Conservation (phyloP, 2,888 invertebrate genomes). For the Leistus spinibarbis region DNA sequence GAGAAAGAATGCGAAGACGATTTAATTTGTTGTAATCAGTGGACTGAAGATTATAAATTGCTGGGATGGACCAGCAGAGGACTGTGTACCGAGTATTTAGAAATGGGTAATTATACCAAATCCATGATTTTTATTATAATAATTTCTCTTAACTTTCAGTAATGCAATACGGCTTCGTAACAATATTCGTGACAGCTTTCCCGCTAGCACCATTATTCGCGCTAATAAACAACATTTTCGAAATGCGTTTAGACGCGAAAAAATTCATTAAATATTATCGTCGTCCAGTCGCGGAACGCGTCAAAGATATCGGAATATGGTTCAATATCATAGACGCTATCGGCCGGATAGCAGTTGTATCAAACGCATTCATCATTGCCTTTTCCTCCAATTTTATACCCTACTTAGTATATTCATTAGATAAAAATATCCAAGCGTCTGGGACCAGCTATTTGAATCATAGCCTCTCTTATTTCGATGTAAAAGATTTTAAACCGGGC, state of each 20-base stretch:
- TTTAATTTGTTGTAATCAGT: constrained; percentile 65
- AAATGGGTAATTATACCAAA: constrained; percentile 70
- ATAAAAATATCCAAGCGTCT: constrained; percentile 45
- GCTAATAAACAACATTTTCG: constrained; percentile 79
- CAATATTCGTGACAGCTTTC: constrained; percentile 85
- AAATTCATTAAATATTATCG: constrained; percentile 78
- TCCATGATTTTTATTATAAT: background rate
- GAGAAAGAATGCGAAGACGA: constrained; percentile 55
- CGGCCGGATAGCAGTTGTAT: constrained; percentile 75
- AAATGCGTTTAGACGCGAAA: constrained; percentile 82
- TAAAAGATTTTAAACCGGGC: constrained; percentile 63
- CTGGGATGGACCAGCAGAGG: constrained; percentile 68
- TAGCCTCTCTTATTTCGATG: constrained; percentile 70
- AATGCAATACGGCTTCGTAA: constrained; percentile 85
- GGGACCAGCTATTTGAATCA: constrained; percentile 72
- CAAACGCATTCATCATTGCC: constrained; percentile 79
- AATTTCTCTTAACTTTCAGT: constrained; percentile 60
- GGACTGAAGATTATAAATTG: constrained; percentile 77
- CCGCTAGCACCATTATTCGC: constrained; percentile 85
- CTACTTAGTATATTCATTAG: constrained; percentile 69
- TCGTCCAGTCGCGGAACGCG: constrained; percentile 75
- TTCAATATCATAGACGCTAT: constrained; percentile 74
- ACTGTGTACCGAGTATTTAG: constrained; percentile 81
- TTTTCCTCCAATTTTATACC: constrained; percentile 86
- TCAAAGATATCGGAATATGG: constrained; percentile 81